A percentile compares a stretch with the other conserved stretches of the same genome.
Conservation (phyloP, 2,113 vertebrate genomes). For the Bothrops jararaca region DNA sequence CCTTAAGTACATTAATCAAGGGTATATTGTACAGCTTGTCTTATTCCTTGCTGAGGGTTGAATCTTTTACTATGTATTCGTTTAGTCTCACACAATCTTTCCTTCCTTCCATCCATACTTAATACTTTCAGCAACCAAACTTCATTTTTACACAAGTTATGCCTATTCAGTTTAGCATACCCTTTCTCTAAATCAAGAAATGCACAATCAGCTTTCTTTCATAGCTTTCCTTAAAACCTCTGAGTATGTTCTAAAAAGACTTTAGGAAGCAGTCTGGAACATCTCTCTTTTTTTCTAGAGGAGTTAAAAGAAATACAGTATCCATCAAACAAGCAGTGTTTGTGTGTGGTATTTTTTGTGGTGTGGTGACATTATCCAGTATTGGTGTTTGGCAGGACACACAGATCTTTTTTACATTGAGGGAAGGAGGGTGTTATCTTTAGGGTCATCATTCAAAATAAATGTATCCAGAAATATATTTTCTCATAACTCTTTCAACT, state of each 20-base stretch:
- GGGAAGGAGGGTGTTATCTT: background rate
- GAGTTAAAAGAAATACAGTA: background rate
- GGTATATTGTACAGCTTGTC: background rate
- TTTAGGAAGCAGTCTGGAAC: background rate
- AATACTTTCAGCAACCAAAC: background rate
- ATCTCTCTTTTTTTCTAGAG: background rate
- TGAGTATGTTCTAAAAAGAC: background rate
- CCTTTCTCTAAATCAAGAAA: background rate
- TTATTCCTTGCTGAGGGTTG: background rate
- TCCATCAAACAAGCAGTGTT: background rate
- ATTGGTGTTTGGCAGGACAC: constrained; percentile 10
- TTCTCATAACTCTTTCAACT: background rate
- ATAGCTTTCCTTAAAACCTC: background rate
- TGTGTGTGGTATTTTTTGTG: background rate
- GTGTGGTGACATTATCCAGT: background rate
- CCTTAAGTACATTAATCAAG: background rate
- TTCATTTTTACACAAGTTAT: background rate
- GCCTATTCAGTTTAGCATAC: background rate
- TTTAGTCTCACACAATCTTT: background rate
- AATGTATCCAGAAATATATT: background rate
- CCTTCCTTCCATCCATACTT: background rate
- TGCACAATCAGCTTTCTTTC: background rate
- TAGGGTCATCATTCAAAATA: background rate
- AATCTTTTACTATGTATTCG: background rate
- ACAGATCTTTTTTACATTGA: background rate